Conservation (phyloP, 2,888 invertebrate genomes). For the Folsomia candida region DNA sequence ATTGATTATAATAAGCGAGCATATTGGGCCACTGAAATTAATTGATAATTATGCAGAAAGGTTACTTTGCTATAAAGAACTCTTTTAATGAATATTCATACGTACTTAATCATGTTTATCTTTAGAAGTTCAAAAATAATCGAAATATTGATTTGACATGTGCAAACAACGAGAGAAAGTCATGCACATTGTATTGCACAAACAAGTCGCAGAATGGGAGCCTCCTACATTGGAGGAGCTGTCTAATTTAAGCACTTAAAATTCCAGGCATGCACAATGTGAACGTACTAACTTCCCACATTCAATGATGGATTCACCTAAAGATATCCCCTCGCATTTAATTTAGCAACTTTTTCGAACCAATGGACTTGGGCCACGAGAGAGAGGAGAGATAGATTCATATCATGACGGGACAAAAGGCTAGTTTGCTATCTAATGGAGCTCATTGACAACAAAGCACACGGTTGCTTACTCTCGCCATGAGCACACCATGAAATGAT, state of each 20-base stretch:
- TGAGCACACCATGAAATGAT: not conserved
- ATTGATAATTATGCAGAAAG: not conserved
- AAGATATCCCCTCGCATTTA: not conserved
- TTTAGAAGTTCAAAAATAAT: no score
- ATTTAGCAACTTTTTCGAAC: not conserved
- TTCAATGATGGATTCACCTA: not conserved
- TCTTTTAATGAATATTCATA: not conserved
- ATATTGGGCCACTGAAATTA: not conserved
- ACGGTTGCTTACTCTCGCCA: not conserved
- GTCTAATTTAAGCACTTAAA: no score
- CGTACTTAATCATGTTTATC: no score
- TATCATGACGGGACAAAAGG: not conserved
- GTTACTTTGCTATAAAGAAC: not conserved
- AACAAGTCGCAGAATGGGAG: no score
- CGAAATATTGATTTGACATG: no score
- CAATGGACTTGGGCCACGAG: not conserved
- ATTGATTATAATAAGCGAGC: not conserved
- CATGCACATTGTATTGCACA: no score
- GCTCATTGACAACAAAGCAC: not conserved
- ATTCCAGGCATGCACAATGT: no score
- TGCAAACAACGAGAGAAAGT: no score
- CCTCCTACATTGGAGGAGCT: no score
- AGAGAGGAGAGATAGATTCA: not conserved
- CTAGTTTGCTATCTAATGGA: not conserved
- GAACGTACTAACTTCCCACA: no score